Conservation (phyloP, 2,113 vertebrate genomes). For the Grammomys dolichurus region DNA sequence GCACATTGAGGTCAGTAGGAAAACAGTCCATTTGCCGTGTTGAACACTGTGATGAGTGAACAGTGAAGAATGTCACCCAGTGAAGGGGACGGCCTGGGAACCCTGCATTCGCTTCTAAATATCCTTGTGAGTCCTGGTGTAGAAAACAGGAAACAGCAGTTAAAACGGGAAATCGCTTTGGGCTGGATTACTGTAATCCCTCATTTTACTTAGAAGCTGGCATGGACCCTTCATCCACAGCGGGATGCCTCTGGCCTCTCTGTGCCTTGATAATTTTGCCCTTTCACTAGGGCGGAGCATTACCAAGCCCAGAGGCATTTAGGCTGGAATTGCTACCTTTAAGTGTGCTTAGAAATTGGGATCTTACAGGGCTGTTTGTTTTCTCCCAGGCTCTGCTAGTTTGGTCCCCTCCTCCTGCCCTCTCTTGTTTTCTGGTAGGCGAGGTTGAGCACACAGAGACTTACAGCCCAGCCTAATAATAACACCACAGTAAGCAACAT, state of each 20-base stretch:
- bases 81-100: slow-evolving; percentile 46
- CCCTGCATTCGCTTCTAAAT: slow-evolving; percentile 57
- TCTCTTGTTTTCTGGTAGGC: slow-evolving; percentile 70
- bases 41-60: slow-evolving; percentile 63
- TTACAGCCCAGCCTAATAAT: slow-evolving; percentile 55
- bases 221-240: slow-evolving; percentile 48
- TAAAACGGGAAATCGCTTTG: slow-evolving; percentile 81
- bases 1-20: slow-evolving; percentile 74
- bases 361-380: slow-evolving; percentile 65
- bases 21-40: slow-evolving; percentile 66
- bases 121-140: slow-evolving; percentile 57
- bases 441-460: slow-evolving; percentile 38
- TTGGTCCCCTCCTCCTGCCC: slow-evolving; percentile 46
- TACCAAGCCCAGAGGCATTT: slow-evolving; percentile 52
- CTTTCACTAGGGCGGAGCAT: slow-evolving; percentile 56
- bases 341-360: slow-evolving; percentile 53
- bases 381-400: slow-evolving; percentile 31
- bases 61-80: slow-evolving; percentile 73
- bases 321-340: slow-evolving; percentile 66
- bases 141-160: slow-evolving; percentile 82
- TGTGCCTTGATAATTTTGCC: slow-evolving; percentile 64
- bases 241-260: background rate
- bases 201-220: slow-evolving; percentile 65
- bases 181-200: slow-evolving; percentile 81
- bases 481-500: background rate